These are phyloP conservation scores for Leptonema lineaticorne DNA, from an alignment of 1,140 invertebrate species.

Conservation along the genomic window DNA sequence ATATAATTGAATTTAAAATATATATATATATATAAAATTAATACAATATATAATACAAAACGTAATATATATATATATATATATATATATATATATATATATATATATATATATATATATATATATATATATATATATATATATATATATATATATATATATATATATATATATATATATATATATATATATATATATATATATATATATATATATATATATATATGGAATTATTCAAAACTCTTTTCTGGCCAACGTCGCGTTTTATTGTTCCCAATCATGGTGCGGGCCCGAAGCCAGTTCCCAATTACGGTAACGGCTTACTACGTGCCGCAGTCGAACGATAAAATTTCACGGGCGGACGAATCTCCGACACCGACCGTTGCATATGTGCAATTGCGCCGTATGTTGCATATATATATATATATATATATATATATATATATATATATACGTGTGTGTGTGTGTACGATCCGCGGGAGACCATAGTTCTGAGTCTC, in stretches of 20 bases:
- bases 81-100: not conserved
- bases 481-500: not conserved
- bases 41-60: no score
- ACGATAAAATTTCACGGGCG: constrained; percentile 42
- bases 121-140: not conserved
- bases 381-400: constrained; percentile 21
- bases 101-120: not conserved
- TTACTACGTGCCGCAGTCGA: constrained; percentile 23
- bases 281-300: constrained; percentile 32
- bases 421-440: not conserved
- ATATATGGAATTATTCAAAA: not conserved
- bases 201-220: not conserved
- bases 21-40: no score
- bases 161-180: not conserved
- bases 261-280: constrained; percentile 39
- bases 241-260: no score
- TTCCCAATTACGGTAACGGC: constrained; percentile 35
- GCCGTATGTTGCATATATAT: not conserved
- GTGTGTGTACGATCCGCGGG: not conserved
- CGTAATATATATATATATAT: not conserved
- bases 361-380: constrained; percentile 27
- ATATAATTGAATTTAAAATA: no score
- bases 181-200: not conserved
- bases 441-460: not conserved
- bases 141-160: not conserved